A percentile compares a stretch with the other conserved stretches of the same genome.
phyloP scores from a whole-genome alignment of 2,888 invertebrate genomes.

The Callyntrura sp. region DNA sequence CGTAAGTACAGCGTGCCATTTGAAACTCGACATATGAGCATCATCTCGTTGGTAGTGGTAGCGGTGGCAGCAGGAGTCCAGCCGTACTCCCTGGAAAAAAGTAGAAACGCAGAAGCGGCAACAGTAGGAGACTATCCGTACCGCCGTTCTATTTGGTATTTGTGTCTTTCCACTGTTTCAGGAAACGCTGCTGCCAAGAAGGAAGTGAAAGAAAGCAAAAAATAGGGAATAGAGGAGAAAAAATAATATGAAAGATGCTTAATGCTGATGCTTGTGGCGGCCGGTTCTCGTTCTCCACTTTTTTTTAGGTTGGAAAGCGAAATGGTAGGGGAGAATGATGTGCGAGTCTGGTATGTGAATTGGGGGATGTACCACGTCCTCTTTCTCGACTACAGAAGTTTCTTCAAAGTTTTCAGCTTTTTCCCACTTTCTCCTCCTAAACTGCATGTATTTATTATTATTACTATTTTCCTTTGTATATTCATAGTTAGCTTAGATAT shows the following conservation, averaged over 20 bases:
- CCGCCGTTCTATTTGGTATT: constrained; percentile 29
- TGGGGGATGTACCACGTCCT: constrained; percentile 60
- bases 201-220: constrained; percentile 28
- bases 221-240: not conserved
- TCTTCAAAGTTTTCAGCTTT: constrained; percentile 40
- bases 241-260: constrained; percentile 8
- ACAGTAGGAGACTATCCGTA: constrained; percentile 23
- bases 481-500: not conserved
- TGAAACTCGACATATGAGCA: constrained; percentile 21
- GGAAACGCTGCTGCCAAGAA: constrained; percentile 69
- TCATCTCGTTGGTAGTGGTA: constrained; percentile 18
- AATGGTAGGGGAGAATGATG: constrained; percentile 13
- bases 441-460: constrained; percentile 1
- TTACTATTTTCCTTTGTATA: not conserved
- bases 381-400: constrained; percentile 13
- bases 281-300: constrained; percentile 40
- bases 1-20: constrained; percentile 53
- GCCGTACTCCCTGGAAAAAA: not conserved
- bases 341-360: constrained; percentile 11
- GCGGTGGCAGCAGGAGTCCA: constrained; percentile 33
- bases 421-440: not conserved
- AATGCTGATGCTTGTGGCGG: constrained; percentile 29
- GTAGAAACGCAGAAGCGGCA: not conserved
- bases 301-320: constrained; percentile 19
- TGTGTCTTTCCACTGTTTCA: constrained; percentile 41